Conservation (phyloP, 2,113 vertebrate species). For the Xyliphius kryptos region DNA sequence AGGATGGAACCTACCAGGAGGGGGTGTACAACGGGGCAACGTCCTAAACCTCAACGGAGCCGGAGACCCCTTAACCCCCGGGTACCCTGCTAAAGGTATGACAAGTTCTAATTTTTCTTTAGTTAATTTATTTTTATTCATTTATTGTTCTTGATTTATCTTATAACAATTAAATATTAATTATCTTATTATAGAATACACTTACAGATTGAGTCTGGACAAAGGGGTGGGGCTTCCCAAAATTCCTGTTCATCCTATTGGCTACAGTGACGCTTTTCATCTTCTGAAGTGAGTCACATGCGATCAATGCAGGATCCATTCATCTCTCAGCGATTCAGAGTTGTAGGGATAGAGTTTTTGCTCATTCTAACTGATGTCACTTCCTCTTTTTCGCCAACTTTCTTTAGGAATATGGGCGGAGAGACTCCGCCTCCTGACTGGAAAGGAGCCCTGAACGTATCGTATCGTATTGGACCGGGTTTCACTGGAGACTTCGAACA, state of each 20-base stretch:
- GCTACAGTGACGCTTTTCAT: constrained; percentile 78
- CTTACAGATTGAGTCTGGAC: constrained; percentile 69
- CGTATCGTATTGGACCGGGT: constrained; percentile 86
- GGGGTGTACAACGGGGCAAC: constrained; percentile 85
- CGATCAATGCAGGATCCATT: background rate
- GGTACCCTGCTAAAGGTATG: constrained; percentile 93
- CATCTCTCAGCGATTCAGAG: too few species aligned
- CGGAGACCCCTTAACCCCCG: constrained; percentile 90
- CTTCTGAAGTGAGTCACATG: constrained; percentile 70
- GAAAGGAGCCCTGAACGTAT: constrained; percentile 81
- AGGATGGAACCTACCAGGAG: constrained; percentile 89
- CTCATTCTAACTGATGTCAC: too few species aligned
- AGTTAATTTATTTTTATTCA: too few species aligned
- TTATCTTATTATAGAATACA: constrained; percentile 68
- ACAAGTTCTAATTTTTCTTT: too few species aligned
- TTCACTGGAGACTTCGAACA: constrained; percentile 57
- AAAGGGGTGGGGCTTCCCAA: constrained; percentile 82
- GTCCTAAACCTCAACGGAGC: constrained; percentile 88
- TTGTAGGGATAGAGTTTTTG: too few species aligned
- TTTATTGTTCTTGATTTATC: too few species aligned
- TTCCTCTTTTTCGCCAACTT: too few species aligned
- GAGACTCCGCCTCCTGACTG: constrained; percentile 70
- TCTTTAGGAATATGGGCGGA: constrained; percentile 80
- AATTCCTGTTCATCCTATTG: constrained; percentile 91
- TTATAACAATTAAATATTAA: too few species aligned